Conservation (phyloP, 1,140 invertebrate species). For the Goniozus legneri region DNA sequence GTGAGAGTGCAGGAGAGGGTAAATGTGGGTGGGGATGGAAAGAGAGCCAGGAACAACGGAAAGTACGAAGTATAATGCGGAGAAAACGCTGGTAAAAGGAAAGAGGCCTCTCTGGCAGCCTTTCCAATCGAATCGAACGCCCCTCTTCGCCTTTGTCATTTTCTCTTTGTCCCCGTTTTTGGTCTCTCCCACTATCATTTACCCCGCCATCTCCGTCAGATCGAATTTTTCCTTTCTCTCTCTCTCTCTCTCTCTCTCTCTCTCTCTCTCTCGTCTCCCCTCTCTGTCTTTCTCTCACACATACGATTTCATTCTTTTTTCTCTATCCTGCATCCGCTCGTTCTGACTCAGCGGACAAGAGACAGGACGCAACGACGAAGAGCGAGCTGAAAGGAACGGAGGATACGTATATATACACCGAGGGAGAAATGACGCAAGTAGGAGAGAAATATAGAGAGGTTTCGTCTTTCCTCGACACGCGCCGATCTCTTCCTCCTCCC, state of each 20-base stretch:
- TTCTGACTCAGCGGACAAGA: neutral
- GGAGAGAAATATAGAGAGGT: neutral
- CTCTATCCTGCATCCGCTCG: constrained; percentile 5
- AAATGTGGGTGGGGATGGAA: neutral
- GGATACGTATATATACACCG: neutral
- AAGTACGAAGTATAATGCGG: constrained; percentile 40
- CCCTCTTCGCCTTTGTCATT: constrained; percentile 42
- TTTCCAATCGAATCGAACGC: constrained; percentile 46
- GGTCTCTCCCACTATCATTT: constrained; percentile 24
- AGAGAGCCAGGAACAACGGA: constrained; percentile 35
- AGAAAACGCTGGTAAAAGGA: constrained; percentile 47
- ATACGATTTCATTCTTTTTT: constrained; percentile 5
- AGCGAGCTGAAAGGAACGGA: neutral
- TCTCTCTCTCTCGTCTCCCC: constrained; percentile 11
- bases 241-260: constrained; percentile 14
- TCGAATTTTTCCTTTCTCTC: constrained; percentile 11
- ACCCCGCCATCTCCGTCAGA: constrained; percentile 9
- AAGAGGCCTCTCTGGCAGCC: constrained; percentile 40
- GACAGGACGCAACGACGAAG: neutral
- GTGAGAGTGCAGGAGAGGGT: neutral
- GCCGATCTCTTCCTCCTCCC: neutral
- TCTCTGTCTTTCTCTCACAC: constrained; percentile 10
- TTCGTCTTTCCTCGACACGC: neutral
- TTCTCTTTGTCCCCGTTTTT: constrained; percentile 45
- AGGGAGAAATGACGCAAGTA: neutral